These are phyloP conservation scores for Conus betulinus DNA, from an alignment of 1,140 invertebrate species.

Conservation along the genomic window DNA sequence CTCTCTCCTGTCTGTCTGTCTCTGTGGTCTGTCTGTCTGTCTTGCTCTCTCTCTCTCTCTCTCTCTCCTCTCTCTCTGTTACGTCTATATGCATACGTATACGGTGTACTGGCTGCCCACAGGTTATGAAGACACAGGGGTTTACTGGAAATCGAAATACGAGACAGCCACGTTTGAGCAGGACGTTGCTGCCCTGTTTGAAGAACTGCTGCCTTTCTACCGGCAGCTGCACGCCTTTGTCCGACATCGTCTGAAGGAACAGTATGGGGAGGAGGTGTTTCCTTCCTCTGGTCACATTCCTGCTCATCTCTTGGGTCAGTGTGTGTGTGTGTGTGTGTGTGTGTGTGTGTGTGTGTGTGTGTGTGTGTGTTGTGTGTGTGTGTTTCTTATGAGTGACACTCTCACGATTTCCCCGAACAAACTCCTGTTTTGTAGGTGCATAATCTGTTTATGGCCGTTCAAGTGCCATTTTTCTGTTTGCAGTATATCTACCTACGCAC, in stretches of 20 bases:
- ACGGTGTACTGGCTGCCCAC: neutral
- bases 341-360: neutral
- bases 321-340: neutral
- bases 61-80: no score
- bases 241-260: slow-evolving; percentile 86
- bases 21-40: no score
- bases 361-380: neutral
- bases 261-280: slow-evolving; percentile 68
- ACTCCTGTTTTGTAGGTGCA: no score
- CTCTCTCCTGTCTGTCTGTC: no score
- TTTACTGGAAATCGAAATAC: slow-evolving; percentile 65
- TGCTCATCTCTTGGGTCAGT: slow-evolving; percentile 79
- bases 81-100: no score
- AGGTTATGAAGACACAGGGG: slow-evolving; percentile 61
- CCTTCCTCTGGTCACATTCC: slow-evolving; percentile 73
- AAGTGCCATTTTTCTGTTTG: no score
- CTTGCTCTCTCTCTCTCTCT: no score
- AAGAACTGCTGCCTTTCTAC: slow-evolving; percentile 90
- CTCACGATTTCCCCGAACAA: no score
- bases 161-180: slow-evolving; percentile 74
- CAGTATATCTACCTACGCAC: no score
- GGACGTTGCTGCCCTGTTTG: slow-evolving; percentile 87
- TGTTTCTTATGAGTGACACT: no score
- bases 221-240: slow-evolving; percentile 93
- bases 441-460: no score